Conservation (phyloP, 2,113 vertebrate genomes). For the Syngnathus typhle region DNA sequence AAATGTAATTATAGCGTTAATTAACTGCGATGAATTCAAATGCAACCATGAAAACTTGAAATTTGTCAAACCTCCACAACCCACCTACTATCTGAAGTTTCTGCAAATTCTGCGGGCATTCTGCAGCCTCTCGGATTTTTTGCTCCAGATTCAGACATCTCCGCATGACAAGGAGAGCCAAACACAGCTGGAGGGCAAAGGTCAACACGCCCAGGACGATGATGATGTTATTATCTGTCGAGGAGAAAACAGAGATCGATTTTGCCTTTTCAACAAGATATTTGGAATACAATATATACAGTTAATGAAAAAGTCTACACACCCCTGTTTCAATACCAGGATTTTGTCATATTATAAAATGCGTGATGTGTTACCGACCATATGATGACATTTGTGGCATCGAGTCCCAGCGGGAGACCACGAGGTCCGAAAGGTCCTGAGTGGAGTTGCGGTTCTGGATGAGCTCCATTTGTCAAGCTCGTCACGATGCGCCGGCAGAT, state of each 20-base stretch:
- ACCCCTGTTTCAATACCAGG: no score
- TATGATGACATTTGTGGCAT: conserved; percentile 2
- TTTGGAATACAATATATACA: no score
- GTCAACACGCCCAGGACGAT: conserved; percentile 51
- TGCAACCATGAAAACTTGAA: not conserved
- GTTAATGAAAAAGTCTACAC: no score
- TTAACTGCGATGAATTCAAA: not conserved
- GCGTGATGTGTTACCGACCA: conserved; percentile 24
- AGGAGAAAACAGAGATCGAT: not conserved
- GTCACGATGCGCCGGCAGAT: not conserved
- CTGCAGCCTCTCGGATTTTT: conserved; percentile 27
- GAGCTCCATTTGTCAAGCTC: conserved; percentile 34
- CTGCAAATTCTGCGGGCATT: conserved; percentile 12
- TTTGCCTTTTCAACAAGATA: not conserved
- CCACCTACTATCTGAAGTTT: conserved; percentile 29
- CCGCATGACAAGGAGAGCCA: conserved; percentile 48
- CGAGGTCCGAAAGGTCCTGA: conserved; percentile 18
- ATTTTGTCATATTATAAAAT: no score
- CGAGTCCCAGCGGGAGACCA: conserved; percentile 37
- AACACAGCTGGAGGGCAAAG: conserved; percentile 64
- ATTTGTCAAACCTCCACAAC: not conserved
- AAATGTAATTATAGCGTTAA: not conserved
- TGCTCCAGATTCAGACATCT: conserved; percentile 50
- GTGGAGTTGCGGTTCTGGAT: conserved; percentile 44
- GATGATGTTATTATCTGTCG: conserved; percentile 35